Evolutionary conservation across 2,113 vertebrate genomes (phyloP), one percentile per base, ranked within the genome.

Genomic region (Apistogramma diplotaenia): DNA sequence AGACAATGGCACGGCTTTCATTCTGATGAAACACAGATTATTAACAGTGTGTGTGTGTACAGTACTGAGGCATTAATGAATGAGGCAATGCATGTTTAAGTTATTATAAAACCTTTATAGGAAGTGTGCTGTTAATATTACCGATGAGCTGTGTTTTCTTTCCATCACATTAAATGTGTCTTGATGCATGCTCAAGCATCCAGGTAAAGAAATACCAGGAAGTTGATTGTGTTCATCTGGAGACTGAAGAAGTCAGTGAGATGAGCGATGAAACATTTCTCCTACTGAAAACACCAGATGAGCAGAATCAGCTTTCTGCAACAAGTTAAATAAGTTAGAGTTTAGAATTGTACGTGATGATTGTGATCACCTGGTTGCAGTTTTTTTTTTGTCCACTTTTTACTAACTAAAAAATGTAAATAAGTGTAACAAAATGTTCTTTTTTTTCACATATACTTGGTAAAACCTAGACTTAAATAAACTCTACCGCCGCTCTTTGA

Each of bases 1-100:
- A 87, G 70, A 92, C 81, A 85, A 88, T 73, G 61, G 76, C 71
- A 78, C 15, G 43, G 62, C 78, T 82, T 67, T 80, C 21, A 85
- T 58, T 37, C 74, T 37, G 58, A 88, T 87, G 37, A 88, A 84
- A 78, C 43, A 71, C 25, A 74, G 82, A 83, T 31, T 71, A 62
- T 62, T 78, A 59, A 56, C 67, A 83, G 77, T 56, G 83, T 74
- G 77, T 56, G 83, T 74, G 78, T 84, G 79, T 60, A 54, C 83
- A 82, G 78, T 81, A 61, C 84, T 25, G 74, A 71, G 54, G 59
- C 77, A 74, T 79, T 77, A 23, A 61, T 79, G 59, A 78, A 53
- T 29, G 33, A 80, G 3, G 18, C 31, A 55, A 57, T 73, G 54
- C 19, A 3, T 88, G 78, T 83, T 81, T 86, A 75, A 55, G 75